Base-by-base conservation (phyloP, 2,888 invertebrate genomes). In the Petrophora chlorosata region DNA sequence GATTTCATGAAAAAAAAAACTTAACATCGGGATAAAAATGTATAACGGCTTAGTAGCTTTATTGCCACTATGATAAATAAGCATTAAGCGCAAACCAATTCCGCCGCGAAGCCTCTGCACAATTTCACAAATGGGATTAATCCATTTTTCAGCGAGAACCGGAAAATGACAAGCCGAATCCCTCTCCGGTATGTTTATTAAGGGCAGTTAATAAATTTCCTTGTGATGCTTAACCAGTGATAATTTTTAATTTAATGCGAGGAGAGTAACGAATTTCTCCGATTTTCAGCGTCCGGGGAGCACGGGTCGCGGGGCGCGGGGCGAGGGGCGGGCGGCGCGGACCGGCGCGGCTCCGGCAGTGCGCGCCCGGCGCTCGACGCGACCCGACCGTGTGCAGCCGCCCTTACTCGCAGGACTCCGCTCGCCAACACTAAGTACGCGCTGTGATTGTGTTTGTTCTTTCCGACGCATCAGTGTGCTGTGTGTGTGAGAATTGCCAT, bases 301-400 rank as follows among this genome's bases (percentile, higher is more conserved):
- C 51, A 50, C 23, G 53, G 41, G 57, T 41, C 35, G 44, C 19
- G 19, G 25, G 3, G 25, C 25, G 30, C 43, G 48, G 44, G 52
- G 40, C n/a, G n/a, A n/a, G 53, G 51, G 23, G 61, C 28, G 56
- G 32, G 63, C 47, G 50, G 52, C 30, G 48, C 32, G 52, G 59
- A 49, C 48, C 53, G 64, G 55, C 52, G 59, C 40, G 51, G 64
- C 66, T 9, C 65, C 84, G 84, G 81, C 81, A 85, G 85, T 85
- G 61, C 65, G 61, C 68, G 70, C 53, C 61, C 61, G 66, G 51
- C 70, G 64, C 60, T 59, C 71, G 64, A 49, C 54, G 59, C 53
- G 67, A 60, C 41, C 43, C 57, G 10, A 60, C 56, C 56, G 73
- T 61, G 64, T 51, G 56, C 53, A 55, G 25, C 44, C 45, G 10